These are phyloP conservation scores for Sylvilagus bachmani DNA, from an alignment of 2,113 vertebrate species.

Conservation along the genomic window DNA sequence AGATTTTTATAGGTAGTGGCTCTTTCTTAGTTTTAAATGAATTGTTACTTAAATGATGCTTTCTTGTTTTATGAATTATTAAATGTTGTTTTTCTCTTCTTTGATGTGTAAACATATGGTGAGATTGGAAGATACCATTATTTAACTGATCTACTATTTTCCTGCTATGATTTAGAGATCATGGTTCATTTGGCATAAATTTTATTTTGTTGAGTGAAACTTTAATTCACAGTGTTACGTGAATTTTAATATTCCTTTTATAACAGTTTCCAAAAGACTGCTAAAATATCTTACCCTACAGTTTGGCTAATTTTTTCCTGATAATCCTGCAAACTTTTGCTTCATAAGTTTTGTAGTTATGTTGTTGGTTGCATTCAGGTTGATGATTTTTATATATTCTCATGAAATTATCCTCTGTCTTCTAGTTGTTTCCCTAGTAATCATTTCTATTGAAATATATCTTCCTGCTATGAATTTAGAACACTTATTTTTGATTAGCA, in stretches of 20 bases:
- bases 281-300: background rate
- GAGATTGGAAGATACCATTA: background rate
- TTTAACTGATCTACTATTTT: conserved; percentile 9
- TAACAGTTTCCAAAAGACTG: conserved; percentile 3
- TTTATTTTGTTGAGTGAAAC: background rate
- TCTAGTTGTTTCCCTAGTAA: background rate
- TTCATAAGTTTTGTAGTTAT: background rate
- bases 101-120: background rate
- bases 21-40: conserved; percentile 8
- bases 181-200: background rate
- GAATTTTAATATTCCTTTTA: background rate
- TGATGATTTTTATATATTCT: background rate
- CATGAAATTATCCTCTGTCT: background rate
- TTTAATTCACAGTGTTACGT: background rate
- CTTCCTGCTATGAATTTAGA: background rate
- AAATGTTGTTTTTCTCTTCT: background rate
- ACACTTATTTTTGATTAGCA: background rate
- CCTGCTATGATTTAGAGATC: background rate
- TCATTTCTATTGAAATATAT: background rate
- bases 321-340: background rate
- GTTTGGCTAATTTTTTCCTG: conserved; percentile 5
- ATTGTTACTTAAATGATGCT: background rate
- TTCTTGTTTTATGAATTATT: conserved; percentile 32
- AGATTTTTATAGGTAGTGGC: background rate
- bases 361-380: background rate